Percentiles rank a stretch among this genome's conserved stretches.
Conservation (phyloP, 2,797 vertebrate species). For the Phalloptychus januarius region DNA sequence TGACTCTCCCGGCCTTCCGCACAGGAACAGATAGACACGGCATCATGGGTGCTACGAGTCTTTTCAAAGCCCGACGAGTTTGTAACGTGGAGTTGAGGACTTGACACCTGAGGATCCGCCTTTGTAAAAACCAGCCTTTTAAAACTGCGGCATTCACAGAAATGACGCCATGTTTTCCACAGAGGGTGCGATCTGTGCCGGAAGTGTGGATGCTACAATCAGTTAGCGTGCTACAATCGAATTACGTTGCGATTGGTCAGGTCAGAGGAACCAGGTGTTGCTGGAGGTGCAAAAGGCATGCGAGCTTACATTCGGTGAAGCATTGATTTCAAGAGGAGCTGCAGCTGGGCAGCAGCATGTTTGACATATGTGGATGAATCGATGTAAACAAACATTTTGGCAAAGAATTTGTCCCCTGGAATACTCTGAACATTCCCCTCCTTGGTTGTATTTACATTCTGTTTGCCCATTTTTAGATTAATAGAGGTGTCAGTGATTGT, state of each 20-base stretch:
- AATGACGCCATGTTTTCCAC: slow-evolving; percentile 17
- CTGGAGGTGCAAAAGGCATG: slow-evolving; percentile 80
- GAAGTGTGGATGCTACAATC: slow-evolving; percentile 77
- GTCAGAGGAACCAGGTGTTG: slow-evolving; percentile 45
- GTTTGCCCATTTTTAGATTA: slow-evolving; percentile 48
- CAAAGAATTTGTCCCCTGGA: slow-evolving; percentile 38
- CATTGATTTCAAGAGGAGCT: slow-evolving; percentile 56
- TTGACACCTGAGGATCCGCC: slow-evolving; percentile 70
- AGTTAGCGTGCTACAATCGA: slow-evolving; percentile 76
- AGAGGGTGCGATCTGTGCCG: slow-evolving; percentile 36
- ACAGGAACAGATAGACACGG: slow-evolving; percentile 50
- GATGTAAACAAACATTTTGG: slow-evolving; percentile 71
- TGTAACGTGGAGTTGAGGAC: slow-evolving; percentile 44
- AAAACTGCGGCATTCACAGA: slow-evolving; percentile 53
- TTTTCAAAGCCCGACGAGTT: slow-evolving; percentile 49
- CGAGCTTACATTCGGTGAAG: slow-evolving; percentile 79
- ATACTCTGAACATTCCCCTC: slow-evolving; percentile 51
- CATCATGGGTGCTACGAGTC: slow-evolving; percentile 73
- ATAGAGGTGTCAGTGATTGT: slow-evolving; percentile 61
- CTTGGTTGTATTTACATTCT: slow-evolving; percentile 72
- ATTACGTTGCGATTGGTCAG: slow-evolving; percentile 54
- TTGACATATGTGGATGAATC: slow-evolving; percentile 50
- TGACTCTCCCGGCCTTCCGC: neutral
- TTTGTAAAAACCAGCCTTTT: slow-evolving; percentile 45
- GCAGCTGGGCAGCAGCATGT: slow-evolving; percentile 64